A percentile compares a stretch with the other conserved stretches of the same genome.
These are phyloP conservation scores for Ametastegia equiseti DNA, from an alignment of 2,888 invertebrate species.

Conservation along the genomic window DNA sequence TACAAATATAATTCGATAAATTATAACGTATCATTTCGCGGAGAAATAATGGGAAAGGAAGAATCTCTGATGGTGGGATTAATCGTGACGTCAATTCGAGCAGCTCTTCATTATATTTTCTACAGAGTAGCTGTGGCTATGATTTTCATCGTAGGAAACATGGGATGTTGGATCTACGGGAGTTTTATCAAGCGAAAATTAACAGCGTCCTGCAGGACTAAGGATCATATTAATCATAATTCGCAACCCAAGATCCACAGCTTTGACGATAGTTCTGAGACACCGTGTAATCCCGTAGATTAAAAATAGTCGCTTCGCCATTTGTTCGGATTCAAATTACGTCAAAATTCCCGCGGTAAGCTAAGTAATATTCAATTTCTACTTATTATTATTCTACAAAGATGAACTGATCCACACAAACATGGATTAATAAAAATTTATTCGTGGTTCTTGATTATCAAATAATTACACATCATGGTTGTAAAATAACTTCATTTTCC, in stretches of 20 bases:
- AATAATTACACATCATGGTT: no score
- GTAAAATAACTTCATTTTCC: no score
- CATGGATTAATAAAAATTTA: neutral
- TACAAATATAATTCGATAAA: no score
- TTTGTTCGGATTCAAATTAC: neutral
- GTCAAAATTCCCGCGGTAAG: conserved; percentile 15
- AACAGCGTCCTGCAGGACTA: neutral
- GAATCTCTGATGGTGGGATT: conserved; percentile 56
- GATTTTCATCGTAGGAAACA: conserved; percentile 60
- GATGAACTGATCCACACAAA: no score
- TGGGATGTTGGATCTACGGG: conserved; percentile 53
- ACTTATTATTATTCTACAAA: neutral
- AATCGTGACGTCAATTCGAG: conserved; percentile 62
- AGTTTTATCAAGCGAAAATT: conserved; percentile 1
- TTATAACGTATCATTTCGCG: no score
- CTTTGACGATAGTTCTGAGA: neutral
- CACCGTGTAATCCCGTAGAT: neutral
- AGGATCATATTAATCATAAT: neutral
- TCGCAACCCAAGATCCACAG: neutral
- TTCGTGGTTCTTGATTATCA: neutral
- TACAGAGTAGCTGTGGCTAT: conserved; percentile 62
- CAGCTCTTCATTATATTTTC: conserved; percentile 66
- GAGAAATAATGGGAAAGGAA: conserved; percentile 53
- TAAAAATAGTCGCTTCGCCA: neutral
- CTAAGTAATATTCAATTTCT: neutral